Percentiles rank a stretch among this genome's conserved stretches.
phyloP scores from a whole-genome alignment of 2,888 invertebrate species.

The Ischnura elegans region DNA sequence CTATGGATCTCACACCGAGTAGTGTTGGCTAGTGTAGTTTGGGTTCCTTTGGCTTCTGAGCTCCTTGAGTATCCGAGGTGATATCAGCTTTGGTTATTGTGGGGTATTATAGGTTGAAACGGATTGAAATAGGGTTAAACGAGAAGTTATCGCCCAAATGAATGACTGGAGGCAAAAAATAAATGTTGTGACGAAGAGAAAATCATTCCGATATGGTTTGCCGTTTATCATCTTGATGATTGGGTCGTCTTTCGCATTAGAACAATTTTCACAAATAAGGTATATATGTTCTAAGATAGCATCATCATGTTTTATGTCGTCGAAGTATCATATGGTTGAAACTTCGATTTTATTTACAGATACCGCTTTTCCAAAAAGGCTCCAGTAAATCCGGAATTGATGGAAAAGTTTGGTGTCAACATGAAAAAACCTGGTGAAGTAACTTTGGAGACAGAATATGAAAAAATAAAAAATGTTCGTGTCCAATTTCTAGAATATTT shows the following conservation, averaged over 20 bases:
- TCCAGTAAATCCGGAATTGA: slow-evolving; percentile 82
- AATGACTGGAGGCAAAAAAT: slow-evolving; percentile 6
- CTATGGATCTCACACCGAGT: no score
- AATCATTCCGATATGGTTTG: slow-evolving; percentile 82
- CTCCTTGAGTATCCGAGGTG: no score
- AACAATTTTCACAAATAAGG: slow-evolving; percentile 87
- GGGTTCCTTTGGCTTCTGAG: no score
- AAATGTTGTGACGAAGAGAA: slow-evolving; percentile 71
- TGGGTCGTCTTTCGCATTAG: slow-evolving; percentile 88
- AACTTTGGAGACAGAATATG: slow-evolving; percentile 87
- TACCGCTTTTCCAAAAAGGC: slow-evolving; percentile 81
- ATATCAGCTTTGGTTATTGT: no score
- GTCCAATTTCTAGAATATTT: background rate
- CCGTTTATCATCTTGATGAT: slow-evolving; percentile 87
- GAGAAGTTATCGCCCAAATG: background rate
- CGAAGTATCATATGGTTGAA: background rate
- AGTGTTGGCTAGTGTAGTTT: no score
- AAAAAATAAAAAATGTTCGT: slow-evolving; percentile 82
- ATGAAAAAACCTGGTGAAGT: slow-evolving; percentile 85
- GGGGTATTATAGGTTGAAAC: no score
- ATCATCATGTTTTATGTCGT: background rate
- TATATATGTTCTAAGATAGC: slow-evolving; percentile 75
- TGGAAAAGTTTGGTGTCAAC: slow-evolving; percentile 83
- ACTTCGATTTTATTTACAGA: slow-evolving; percentile 74
- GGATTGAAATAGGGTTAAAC: no score